phyloP scores from a whole-genome alignment of 1,140 invertebrate species.

The Neelides sp. region DNA sequence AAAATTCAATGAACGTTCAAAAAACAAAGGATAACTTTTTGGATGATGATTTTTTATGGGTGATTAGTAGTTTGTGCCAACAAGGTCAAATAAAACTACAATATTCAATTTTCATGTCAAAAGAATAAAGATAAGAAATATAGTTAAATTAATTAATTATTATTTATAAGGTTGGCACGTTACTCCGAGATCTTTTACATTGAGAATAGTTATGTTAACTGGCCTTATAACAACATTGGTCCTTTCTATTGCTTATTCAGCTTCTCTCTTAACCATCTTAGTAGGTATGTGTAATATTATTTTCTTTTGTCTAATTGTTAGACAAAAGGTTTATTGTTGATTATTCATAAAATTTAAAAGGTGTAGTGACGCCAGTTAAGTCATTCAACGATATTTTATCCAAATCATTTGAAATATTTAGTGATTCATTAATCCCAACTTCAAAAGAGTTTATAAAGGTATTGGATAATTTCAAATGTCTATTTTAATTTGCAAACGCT shows the following conservation, averaged over 20 bases:
- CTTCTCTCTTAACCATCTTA: slow-evolving; percentile 22
- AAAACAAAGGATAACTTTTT: neutral
- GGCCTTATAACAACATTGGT: slow-evolving; percentile 14
- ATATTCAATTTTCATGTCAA: neutral
- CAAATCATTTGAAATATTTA: too few relatives aligned
- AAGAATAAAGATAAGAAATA: neutral
- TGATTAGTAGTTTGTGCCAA: slow-evolving; percentile 13
- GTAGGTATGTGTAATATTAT: too few relatives aligned
- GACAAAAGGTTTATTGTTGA: too few relatives aligned
- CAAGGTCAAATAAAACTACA: slow-evolving; percentile 20
- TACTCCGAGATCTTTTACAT: slow-evolving; percentile 7
- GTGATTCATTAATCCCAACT: too few relatives aligned
- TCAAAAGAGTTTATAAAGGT: too few relatives aligned
- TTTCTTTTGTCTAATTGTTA: too few relatives aligned
- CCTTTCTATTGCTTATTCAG: slow-evolving; percentile 20
- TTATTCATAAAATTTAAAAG: too few relatives aligned
- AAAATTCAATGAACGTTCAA: neutral
- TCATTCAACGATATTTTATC: too few relatives aligned
- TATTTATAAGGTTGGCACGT: slow-evolving; percentile 23
- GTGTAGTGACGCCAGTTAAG: too few relatives aligned
- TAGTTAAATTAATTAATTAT: neutral
- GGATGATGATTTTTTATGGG: slow-evolving; percentile 12
- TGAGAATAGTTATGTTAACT: slow-evolving; percentile 18
- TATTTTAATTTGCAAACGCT: too few relatives aligned
- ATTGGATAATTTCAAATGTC: too few relatives aligned